Evolutionary conservation across 2,113 vertebrate species (phyloP).

Genomic region (Henicopernis longicauda): DNA sequence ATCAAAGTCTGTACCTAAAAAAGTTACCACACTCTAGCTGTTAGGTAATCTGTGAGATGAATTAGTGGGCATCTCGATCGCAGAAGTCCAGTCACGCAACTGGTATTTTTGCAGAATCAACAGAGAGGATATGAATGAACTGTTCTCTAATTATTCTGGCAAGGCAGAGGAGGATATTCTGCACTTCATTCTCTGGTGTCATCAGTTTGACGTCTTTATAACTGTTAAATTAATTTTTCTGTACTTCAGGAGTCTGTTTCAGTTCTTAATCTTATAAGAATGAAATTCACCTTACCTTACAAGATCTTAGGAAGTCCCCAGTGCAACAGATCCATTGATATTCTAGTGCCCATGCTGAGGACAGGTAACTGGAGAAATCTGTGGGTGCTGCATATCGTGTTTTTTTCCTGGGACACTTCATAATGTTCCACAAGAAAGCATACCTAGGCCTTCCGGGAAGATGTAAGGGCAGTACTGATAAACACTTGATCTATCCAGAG

Average conservation of each 20-base stretch:
- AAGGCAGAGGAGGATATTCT: conserved; percentile 26
- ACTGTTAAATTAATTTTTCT: conserved; percentile 46
- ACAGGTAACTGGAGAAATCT: neutral
- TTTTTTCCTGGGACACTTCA: neutral
- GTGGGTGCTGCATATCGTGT: neutral
- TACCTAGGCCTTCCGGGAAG: neutral
- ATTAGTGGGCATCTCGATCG: fast-evolving
- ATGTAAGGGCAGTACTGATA: neutral
- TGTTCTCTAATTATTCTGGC: conserved; percentile 33
- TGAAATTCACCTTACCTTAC: neutral
- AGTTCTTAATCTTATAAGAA: neutral
- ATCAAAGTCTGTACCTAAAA: neutral
- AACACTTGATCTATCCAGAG: neutral
- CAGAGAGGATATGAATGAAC: conserved; percentile 16
- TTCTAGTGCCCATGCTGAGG: neutral
- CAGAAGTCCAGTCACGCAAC: neutral
- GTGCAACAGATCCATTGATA: neutral
- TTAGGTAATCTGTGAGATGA: neutral
- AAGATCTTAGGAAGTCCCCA: neutral
- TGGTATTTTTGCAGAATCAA: neutral
- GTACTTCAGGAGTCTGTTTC: neutral
- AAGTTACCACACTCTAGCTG: neutral
- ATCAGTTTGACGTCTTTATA: conserved; percentile 32
- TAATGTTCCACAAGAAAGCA: neutral
- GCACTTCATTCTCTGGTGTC: conserved; percentile 18